These are phyloP conservation scores for Phyllotreta cruciferae DNA, from an alignment of 2,888 invertebrate species.

Conservation along the genomic window DNA sequence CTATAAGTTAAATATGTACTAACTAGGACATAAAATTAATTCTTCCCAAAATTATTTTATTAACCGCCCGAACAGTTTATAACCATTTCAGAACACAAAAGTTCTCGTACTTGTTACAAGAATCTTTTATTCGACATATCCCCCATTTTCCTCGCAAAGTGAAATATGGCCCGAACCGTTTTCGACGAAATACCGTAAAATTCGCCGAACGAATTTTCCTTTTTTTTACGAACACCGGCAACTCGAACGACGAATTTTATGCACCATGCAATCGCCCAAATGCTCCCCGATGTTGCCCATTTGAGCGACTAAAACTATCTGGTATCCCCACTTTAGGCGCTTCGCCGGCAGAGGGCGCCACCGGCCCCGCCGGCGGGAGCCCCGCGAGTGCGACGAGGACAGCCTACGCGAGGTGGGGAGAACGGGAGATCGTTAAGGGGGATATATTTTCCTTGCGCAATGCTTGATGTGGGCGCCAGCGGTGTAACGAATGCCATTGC, in stretches of 20 bases:
- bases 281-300: conserved; percentile 63
- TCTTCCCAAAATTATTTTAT: too few species aligned
- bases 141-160: not conserved
- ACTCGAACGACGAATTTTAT: conserved; percentile 55
- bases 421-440: conserved; percentile 54
- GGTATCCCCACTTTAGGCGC: conserved; percentile 57
- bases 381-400: conserved; percentile 49
- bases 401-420: conserved; percentile 48
- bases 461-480: conserved; percentile 59
- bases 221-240: conserved; percentile 14
- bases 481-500: conserved; percentile 68
- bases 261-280: conserved; percentile 57
- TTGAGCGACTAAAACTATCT: conserved; percentile 64
- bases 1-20: too few species aligned
- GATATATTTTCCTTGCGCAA: conserved; percentile 59
- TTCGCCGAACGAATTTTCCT: conserved; percentile 1
- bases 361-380: conserved; percentile 43
- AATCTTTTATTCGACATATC: too few species aligned
- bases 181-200: conserved; percentile 4
- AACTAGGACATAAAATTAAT: too few species aligned
- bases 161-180: not conserved
- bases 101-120: too few species aligned
- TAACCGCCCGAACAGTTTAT: too few species aligned
- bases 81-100: too few species aligned
- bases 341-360: conserved; percentile 63